Conservation (phyloP, 2,113 vertebrate species). For the Pandion haliaetus region DNA sequence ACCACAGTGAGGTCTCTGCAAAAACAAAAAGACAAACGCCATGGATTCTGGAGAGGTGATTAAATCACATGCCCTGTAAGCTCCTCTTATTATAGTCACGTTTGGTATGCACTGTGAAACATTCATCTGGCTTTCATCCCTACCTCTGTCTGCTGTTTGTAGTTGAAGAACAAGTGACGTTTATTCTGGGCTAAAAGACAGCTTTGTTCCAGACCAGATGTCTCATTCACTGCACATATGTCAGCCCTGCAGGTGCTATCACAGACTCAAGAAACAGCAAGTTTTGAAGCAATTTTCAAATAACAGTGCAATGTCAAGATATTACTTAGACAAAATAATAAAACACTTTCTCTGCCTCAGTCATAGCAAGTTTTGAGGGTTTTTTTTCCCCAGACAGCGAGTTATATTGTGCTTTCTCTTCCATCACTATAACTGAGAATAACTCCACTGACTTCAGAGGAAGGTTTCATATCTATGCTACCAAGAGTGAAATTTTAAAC, state of each 20-base stretch:
- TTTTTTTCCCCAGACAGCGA: background rate
- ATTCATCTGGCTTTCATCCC: conserved; percentile 14
- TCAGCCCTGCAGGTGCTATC: conserved; percentile 35
- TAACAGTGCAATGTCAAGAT: conserved; percentile 5
- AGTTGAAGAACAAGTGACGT: background rate
- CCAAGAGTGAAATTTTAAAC: background rate
- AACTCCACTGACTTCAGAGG: background rate
- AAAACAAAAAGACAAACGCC: background rate
- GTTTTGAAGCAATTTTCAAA: conserved; percentile 25
- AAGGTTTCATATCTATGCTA: background rate
- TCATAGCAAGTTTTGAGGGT: background rate
- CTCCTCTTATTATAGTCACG: background rate
- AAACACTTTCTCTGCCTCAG: background rate
- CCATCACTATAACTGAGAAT: background rate
- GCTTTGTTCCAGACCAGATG: conserved; percentile 45
- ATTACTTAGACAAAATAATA: conserved; percentile 3
- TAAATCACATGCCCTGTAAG: background rate
- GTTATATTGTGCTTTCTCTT: background rate
- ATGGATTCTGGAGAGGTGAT: background rate
- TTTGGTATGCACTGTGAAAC: background rate
- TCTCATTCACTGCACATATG: conserved; percentile 10
- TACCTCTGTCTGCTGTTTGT: background rate
- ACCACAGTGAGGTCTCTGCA: background rate
- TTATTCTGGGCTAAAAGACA: conserved; percentile 38
- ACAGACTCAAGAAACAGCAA: conserved; percentile 15